These are phyloP conservation scores for Catharus bicknelli DNA, from an alignment of 2,113 vertebrate species.

Conservation along the genomic window DNA sequence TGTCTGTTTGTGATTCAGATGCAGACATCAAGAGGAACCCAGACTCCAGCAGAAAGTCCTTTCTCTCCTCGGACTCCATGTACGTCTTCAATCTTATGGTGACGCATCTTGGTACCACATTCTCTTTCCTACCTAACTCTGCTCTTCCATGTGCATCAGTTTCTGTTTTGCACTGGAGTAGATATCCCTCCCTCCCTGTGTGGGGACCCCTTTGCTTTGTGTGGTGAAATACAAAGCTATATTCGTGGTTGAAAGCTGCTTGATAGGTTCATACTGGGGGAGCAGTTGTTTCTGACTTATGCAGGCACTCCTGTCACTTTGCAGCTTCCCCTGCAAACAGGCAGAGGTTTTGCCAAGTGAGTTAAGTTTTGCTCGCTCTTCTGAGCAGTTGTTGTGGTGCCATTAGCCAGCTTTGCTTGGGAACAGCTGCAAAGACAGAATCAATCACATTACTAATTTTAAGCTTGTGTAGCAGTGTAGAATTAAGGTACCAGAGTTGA, in stretches of 20 bases:
- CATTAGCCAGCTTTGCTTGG: background rate
- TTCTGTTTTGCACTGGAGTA: background rate
- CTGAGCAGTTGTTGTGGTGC: background rate
- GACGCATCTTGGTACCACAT: background rate
- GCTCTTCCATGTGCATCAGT: background rate
- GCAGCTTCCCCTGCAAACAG: background rate
- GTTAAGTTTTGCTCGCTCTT: background rate
- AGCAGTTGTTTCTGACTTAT: background rate
- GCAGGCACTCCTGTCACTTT: background rate
- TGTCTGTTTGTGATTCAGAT: conserved; percentile 77
- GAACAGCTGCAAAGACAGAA: background rate
- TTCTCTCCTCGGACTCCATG: conserved; percentile 85
- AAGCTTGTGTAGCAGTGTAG: background rate
- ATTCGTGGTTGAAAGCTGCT: background rate
- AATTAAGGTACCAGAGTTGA: background rate
- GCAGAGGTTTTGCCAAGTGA: background rate
- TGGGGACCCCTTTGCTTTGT: background rate
- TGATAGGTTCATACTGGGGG: background rate
- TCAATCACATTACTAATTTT: accelerated
- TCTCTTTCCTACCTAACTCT: background rate
- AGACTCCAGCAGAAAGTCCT: conserved; percentile 76
- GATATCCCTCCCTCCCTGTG: background rate
- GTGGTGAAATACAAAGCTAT: background rate
- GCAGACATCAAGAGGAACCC: conserved; percentile 85
- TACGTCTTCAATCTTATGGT: conserved; percentile 57